Base-by-base conservation (phyloP, 2,888 invertebrate species). In the Sycophila texana region DNA sequence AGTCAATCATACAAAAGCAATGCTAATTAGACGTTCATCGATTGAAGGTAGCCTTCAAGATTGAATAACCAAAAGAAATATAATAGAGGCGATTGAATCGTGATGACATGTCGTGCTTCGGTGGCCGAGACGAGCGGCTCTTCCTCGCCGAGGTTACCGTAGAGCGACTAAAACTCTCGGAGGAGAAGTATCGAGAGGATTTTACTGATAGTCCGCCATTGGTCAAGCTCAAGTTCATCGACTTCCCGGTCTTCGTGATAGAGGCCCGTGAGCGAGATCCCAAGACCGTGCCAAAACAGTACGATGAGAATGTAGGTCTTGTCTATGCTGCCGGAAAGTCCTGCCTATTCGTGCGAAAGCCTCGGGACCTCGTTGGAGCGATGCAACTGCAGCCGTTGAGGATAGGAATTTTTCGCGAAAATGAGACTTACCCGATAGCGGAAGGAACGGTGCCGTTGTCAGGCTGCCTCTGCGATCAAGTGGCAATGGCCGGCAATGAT, bases 401-500 rank as follows among this genome's bases (percentile, higher is more conserved):
- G 80, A 84, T 89, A 73, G 89, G 89, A 2, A 83, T 90, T 39
- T 89, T 89, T 80, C 86, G 89, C 57, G 39, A 71, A 4, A 86
- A 86, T 14, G 90, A 90, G 75, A 88, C 87, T 75, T 90, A 86
- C 83, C 89, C 90, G 51, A 84, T 86, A n/a, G 90, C 88, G 13
- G 87, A 90, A 76, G 83, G 86, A 18, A 83, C 86, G 53, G 74
- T 89, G 4, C 83, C 84, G 2, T 74, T 90, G 51, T 83, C 85
- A 4, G 89, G 89, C 2, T 90, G 90, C 75, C 79, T 89, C 1
- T 90, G 90, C 81, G 88, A 90, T 58, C 90, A 90, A 77, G 83
- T 90, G 16, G 85, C 87, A 4, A 89, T 90, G 89, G 83, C 86
- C 3, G 83, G 81, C 57, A 90, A 90, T 79, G 89, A 89, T 76